phyloP scores from a whole-genome alignment of 2,888 invertebrate genomes.

The Pherbina coryleti region DNA sequence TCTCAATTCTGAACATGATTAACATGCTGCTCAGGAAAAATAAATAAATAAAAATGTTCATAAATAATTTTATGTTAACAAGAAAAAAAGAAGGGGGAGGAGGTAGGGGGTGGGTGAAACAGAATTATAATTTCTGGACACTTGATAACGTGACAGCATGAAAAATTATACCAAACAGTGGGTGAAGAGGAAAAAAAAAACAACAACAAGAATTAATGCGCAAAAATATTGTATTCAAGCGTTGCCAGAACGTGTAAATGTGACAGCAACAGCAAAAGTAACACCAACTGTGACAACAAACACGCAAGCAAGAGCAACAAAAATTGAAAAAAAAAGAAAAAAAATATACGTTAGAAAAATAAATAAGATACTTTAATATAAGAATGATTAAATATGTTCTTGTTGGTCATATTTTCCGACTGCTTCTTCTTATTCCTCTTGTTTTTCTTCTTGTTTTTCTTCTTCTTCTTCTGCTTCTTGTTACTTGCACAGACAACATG shows the following conservation, averaged over 20 bases:
- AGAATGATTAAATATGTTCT: too few species aligned
- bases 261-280: neutral
- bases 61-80: neutral
- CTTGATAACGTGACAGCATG: slow-evolving; percentile 8
- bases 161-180: neutral
- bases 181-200: neutral
- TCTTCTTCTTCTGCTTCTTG: too few species aligned
- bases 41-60: neutral
- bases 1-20: neutral
- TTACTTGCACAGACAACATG: too few species aligned
- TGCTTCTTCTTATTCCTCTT: too few species aligned
- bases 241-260: too few species aligned
- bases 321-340: too few species aligned
- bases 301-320: neutral
- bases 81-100: neutral
- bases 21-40: neutral
- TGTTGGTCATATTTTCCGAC: too few species aligned
- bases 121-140: neutral
- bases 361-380: too few species aligned
- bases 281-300: neutral
- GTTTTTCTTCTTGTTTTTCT: too few species aligned
- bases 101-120: neutral
- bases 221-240: neutral
- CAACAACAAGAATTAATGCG: neutral
- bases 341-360: too few species aligned